Evolutionary conservation across 2,888 invertebrate species (phyloP), one percentile per base, ranked within the genome.

Genomic region (Syrista parreyssii): DNA sequence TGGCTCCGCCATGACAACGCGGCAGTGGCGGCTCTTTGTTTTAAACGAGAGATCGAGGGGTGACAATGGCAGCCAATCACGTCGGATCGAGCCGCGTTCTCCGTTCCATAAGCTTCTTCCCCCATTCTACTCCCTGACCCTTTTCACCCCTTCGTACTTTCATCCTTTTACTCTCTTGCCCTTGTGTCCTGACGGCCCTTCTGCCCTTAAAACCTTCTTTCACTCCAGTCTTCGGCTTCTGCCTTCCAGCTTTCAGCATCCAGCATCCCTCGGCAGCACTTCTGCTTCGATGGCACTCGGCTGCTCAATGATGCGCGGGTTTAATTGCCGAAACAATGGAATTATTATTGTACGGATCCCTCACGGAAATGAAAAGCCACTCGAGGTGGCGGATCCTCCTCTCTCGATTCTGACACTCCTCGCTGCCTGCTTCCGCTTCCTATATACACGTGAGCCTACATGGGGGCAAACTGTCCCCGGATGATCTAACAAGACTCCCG

Each of bases 31-130:
- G 71, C 74, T 84, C 83, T 86, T 87, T 87, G 88, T 88, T 82
- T 79, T 36, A 75, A 82, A 85, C 81, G 83, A 84, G 84, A 84
- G 86, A 87, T 84, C 82, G 79, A 78, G 78, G 75, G 84, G 74
- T 84, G 78, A 80, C 86, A 87, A 86, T 87, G 79, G 82, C 82
- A 79, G 85, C 86, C 87, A 87, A 87, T 87, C 86, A 84, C 78
- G 78, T 82, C 73, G 69, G 75, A 69, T 72, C 40, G 23, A 40
- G 23, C 12, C 36, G 36, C 40, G 15, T 23, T 40, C 40, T 23
- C 23, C 4, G 4, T 40, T 15, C 40, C 15, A 15, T 40, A 15
- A 40, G 15, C 40, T 9, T 40, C 23, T 12, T 12, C 35, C 15
- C 15, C 4, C 6, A 9, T 40, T 40, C 40, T 23, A 23, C 40